Base-by-base conservation (phyloP, 2,888 invertebrate species). In the Patella ulyssiponensis region DNA sequence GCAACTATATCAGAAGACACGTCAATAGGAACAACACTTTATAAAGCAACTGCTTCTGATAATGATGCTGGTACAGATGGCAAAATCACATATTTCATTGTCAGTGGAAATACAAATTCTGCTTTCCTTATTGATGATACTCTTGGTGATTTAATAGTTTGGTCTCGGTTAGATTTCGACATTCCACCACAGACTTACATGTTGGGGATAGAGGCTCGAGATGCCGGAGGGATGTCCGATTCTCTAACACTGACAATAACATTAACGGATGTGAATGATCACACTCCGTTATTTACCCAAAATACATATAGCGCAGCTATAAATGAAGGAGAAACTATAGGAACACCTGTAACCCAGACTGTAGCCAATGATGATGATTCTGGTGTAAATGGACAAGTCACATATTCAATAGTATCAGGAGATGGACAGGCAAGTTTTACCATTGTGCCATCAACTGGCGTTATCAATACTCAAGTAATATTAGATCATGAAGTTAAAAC, bases 121-220 rank as follows among this genome's bases (percentile, higher is more conserved):
- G 82, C 85, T 14, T 87, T 86, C 76, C 77, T 77, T 33, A 79
- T 87, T 14, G 75, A 75, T 75, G 71, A 76, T 23, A 80, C 12
- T 69, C 82, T 76, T 27, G 86, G 85, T 7, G 83, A 81, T 73
- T 76, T 85, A n/a, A 82, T 80, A 14, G 79, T 84, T 70, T 82
- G 77, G 75, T 79, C 79, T 27, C 77, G 15, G 12, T 83, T 90
- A 12, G 89, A 90, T 79, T 87, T 82, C 64, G 89, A 90, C 79
- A 82, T 82, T 20, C 56, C 76, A 12, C 82, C 83, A 23, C 20
- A 20, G 5, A 69, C 33, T 7, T 80, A 77, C 73, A 56, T 20
- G 15, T 70, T 80, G 20, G 53, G n/a, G 7, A 58, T 80, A 17
- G 17, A 56, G 7, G 79, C 75, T 12, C 20, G n/a, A 52, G 77